Evolutionary conservation across 2,797 vertebrate genomes (phyloP).

Genomic region (Poeciliopsis presidionis): DNA sequence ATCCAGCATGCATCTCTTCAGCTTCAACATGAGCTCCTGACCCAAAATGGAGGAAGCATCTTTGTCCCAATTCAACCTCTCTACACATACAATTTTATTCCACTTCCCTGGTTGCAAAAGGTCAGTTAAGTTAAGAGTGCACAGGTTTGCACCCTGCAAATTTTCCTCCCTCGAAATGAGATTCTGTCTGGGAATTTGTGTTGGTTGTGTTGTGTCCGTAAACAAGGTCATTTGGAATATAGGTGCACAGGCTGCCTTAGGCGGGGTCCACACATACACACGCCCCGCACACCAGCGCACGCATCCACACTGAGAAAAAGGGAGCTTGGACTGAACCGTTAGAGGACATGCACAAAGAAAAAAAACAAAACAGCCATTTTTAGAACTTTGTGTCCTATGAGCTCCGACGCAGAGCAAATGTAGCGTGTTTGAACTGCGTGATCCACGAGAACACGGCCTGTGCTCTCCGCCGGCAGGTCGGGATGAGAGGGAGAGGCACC

Average conservation of each 20-base stretch:
- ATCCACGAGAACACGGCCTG: conserved; percentile 68
- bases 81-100: conserved; percentile 24
- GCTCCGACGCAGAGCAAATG: conserved; percentile 69
- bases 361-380: conserved; percentile 60
- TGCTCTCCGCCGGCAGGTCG: conserved; percentile 71
- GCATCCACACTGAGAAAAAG: neutral
- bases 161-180: conserved; percentile 68
- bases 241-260: conserved; percentile 79
- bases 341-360: conserved; percentile 49
- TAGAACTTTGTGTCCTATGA: conserved; percentile 73
- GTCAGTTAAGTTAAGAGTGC: conserved; percentile 51
- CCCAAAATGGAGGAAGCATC: conserved; percentile 70
- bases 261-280: conserved; percentile 51
- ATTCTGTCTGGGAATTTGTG: conserved; percentile 74
- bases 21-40: conserved; percentile 47
- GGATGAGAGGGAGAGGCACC: conserved; percentile 55
- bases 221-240: conserved; percentile 85
- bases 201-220: conserved; percentile 76
- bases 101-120: conserved; percentile 25
- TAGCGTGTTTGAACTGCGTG: conserved; percentile 76
- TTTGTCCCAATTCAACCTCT: conserved; percentile 57
- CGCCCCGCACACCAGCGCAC: conserved; percentile 24
- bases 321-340: conserved; percentile 58
- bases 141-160: conserved; percentile 45
- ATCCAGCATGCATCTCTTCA: conserved; percentile 46